Percentiles rank a stretch among this genome's conserved stretches.
Conservation (phyloP, 1,140 invertebrate species). For the Caerostris darwini region DNA sequence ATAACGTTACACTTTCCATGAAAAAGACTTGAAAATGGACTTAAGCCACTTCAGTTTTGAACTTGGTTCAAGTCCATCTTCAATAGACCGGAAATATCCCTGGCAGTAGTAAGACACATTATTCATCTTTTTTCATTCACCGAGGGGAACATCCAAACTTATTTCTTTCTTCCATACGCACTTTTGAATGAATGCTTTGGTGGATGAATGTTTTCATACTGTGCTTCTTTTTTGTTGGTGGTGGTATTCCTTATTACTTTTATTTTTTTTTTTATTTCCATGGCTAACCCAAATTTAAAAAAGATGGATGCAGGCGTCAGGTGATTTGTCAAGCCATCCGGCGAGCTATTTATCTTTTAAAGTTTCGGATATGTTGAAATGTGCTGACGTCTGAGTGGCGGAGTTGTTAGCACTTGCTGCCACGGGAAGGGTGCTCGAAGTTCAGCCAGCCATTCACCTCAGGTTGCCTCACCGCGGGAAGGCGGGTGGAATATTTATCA, state of each 20-base stretch:
- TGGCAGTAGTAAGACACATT: slow-evolving; percentile 59
- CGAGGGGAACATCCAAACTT: neutral
- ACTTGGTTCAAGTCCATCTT: neutral
- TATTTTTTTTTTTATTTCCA: slow-evolving; percentile 15
- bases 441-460: slow-evolving; percentile 25
- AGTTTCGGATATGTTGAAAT: slow-evolving; percentile 19
- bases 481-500: slow-evolving; percentile 48
- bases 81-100: slow-evolving; percentile 71
- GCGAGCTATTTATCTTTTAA: slow-evolving; percentile 61
- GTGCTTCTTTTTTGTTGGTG: neutral
- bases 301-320: slow-evolving; percentile 36
- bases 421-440: neutral
- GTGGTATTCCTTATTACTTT: neutral
- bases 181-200: too few species aligned
- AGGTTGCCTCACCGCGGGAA: slow-evolving; percentile 14
- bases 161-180: too few species aligned
- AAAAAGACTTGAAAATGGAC: neutral
- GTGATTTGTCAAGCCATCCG: slow-evolving; percentile 64
- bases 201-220: neutral
- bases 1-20: neutral
- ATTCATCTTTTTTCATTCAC: slow-evolving; percentile 74
- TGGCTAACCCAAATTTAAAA: slow-evolving; percentile 52
- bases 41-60: slow-evolving; percentile 43
- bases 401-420: slow-evolving; percentile 58
- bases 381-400: slow-evolving; percentile 60